Base-by-base conservation (phyloP, 2,113 vertebrate species). In the Piprites chloris region DNA sequence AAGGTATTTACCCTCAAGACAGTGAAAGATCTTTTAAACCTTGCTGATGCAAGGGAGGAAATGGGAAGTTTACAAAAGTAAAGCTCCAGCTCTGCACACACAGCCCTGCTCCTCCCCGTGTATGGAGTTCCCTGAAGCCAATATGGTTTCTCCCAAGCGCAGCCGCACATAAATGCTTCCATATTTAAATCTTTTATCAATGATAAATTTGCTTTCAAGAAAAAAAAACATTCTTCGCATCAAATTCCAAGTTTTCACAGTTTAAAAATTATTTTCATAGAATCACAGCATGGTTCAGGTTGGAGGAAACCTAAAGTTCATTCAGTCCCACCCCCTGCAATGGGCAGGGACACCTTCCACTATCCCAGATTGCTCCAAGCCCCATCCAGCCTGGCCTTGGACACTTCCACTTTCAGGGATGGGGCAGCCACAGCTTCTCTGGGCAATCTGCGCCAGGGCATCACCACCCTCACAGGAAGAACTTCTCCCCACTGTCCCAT, bases 1-100 rank as follows among this genome's bases (percentile, higher is more conserved):
- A 95, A 95, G 68, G 83, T 68, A 94, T 97, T 96, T 94, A 95
- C 90, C 95, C 95, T 93, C 47, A 59, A 95, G 92, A 94, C 90
- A 96, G 76, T 80, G 58, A 91, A 90, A 83, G 67, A 88, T 86
- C 68, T 90, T 77, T 92, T 86, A 94, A 96, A 93, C 83, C 59
- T 56, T 49, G 86, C 72, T 71, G 92, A 88, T 76, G 78, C 75
- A 50, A 86, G 71, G 75, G 69, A 86, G 90, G 92, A 95, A 94
- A 95, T 76, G 39, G 30, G 75, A 85, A 90, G 75, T 79, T 91
- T 80, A 74, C 59, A 91, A 17, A 94, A 87, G 65, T 74, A 77
- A 91, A 87, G 65, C 78, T 69, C 33, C 59, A 76, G 72, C 23
- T 50, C 71, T 55, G 62, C 53, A 55, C 50, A 33, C 1, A 9